phyloP scores from a whole-genome alignment of 23 tunicate species.

The Clavelina lepadiformis region DNA sequence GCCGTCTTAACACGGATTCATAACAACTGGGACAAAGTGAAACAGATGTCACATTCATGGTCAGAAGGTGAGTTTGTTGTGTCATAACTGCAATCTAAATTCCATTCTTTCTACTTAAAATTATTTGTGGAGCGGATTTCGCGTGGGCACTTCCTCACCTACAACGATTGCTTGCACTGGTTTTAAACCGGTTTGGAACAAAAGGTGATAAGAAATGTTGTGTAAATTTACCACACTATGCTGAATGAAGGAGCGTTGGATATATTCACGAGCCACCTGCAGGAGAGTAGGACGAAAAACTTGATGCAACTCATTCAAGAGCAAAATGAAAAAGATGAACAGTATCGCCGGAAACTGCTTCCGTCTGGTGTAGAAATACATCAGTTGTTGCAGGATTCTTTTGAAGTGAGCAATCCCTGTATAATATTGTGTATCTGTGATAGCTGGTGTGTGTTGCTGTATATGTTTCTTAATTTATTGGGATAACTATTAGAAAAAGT shows the following conservation, averaged over 20 bases:
- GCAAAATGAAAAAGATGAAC: conserved; percentile 67
- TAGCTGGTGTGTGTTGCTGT: background rate
- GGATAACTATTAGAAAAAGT: no score
- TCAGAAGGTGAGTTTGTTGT: conserved; percentile 90
- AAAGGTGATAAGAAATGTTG: background rate
- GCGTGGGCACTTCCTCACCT: no score
- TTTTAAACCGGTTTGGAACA: background rate
- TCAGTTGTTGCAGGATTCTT: conserved; percentile 67
- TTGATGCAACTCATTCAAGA: conserved; percentile 41
- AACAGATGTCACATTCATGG: conserved; percentile 73
- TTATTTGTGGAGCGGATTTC: no score
- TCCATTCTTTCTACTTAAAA: no score
- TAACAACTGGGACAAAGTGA: conserved; percentile 88
- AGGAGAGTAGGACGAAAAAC: conserved; percentile 41
- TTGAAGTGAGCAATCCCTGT: conserved; percentile 63
- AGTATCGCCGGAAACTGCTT: conserved; percentile 55
- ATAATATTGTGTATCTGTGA: no score
- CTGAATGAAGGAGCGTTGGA: conserved; percentile 55
- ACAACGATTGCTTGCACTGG: no score
- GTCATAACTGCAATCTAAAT: no score
- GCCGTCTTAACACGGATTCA: conserved; percentile 74
- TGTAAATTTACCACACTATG: no score
- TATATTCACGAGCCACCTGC: conserved; percentile 57
- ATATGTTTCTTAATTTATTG: background rate
- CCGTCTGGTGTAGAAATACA: conserved; percentile 69